These are phyloP conservation scores for Drosophila limbata DNA, from an alignment of 2,888 invertebrate genomes.

Conservation along the genomic window DNA sequence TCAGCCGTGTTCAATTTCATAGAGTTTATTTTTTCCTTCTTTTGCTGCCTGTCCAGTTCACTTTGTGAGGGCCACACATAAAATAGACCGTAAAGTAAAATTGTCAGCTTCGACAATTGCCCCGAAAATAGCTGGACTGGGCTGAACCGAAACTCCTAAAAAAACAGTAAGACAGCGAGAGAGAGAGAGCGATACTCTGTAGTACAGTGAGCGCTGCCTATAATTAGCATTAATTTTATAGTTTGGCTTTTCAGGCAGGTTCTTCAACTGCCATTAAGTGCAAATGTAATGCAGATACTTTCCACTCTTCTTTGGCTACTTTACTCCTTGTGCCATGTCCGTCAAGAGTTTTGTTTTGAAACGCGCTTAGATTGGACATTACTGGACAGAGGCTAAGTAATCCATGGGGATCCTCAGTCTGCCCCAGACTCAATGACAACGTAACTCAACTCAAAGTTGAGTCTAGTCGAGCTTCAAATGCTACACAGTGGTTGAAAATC, in stretches of 20 bases:
- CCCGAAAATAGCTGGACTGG: conserved; percentile 58
- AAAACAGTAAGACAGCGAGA: conserved; percentile 2
- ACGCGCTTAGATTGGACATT: conserved; percentile 44
- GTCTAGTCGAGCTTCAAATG: conserved; percentile 9
- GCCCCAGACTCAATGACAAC: conserved; percentile 37
- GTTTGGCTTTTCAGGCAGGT: conserved; percentile 45
- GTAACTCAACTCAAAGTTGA: background rate
- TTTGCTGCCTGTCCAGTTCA: conserved; percentile 20
- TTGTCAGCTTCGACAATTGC: conserved; percentile 67
- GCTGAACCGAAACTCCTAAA: conserved; percentile 20
- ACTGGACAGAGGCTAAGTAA: conserved; percentile 27
- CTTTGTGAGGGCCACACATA: conserved; percentile 52
- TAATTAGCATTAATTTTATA: conserved; percentile 77
- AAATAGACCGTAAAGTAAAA: conserved; percentile 70
- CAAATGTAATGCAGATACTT: conserved; percentile 48
- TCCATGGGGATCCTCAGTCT: conserved; percentile 15
- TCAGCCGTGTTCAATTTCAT: conserved; percentile 76
- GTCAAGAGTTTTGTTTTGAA: conserved; percentile 48
- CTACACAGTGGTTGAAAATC: conserved; percentile 46
- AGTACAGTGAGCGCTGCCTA: conserved; percentile 49
- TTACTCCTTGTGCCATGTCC: conserved; percentile 4
- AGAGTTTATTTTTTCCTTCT: conserved; percentile 29
- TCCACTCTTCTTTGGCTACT: conserved; percentile 9
- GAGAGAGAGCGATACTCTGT: conserved; percentile 8
- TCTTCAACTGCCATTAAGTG: conserved; percentile 49